Evolutionary conservation across 2,113 vertebrate genomes (phyloP).

Genomic region (rat (Rattus norvegicus)): GRCr8 NC_086031.1:9755001-9755500

Average conservation of each 20-base stretch:
- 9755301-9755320: not conserved
- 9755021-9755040: not conserved
- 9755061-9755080: not conserved
- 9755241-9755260: not conserved
- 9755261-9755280: not conserved
- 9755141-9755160: not conserved
- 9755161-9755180: not conserved
- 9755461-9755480: not conserved
- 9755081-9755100: no score
- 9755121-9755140: not conserved
- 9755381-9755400: not conserved
- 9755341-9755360: not conserved
- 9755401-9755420: not conserved
- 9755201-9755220: not conserved
- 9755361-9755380: not conserved
- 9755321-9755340: not conserved
- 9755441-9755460: not conserved
- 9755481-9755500: not conserved
- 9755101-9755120: not conserved
- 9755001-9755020: not conserved
- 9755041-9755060: accelerated
- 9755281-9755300: not conserved
- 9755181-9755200: not conserved
- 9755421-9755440: not conserved
- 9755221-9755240: not conserved